Conservation (phyloP, 1,140 invertebrate genomes). For the Hermetia illucens region DNA sequence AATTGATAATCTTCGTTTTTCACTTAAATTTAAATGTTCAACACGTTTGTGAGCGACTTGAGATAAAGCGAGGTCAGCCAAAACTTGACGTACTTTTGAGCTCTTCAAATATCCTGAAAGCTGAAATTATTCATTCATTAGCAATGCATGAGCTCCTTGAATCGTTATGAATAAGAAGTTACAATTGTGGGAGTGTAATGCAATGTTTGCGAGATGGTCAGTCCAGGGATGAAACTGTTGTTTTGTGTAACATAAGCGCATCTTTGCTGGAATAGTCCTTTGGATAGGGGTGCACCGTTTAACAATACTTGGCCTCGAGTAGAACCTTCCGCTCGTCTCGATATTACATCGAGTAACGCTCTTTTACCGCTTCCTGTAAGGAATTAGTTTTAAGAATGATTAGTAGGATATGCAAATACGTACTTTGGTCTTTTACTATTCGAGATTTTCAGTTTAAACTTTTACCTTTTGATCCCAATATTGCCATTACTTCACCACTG, state of each 20-base stretch:
- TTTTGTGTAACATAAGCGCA: conserved; percentile 76
- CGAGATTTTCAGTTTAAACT: not conserved
- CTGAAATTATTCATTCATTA: conserved; percentile 28
- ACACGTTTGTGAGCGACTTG: conserved; percentile 70
- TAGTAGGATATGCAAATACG: not conserved
- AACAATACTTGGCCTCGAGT: conserved; percentile 71
- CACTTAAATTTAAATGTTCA: conserved; percentile 62
- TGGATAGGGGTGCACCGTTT: conserved; percentile 66
- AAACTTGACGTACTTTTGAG: conserved; percentile 65
- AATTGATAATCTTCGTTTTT: conserved; percentile 70
- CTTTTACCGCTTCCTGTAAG: conserved; percentile 70
- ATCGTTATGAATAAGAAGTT: conserved; percentile 5
- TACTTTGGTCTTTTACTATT: too few relatives aligned
- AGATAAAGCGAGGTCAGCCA: conserved; percentile 78
- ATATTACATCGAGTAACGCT: conserved; percentile 79
- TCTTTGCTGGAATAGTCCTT: conserved; percentile 65
- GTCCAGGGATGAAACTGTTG: conserved; percentile 64
- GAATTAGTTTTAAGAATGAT: conserved; percentile 4
- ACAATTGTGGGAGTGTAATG: conserved; percentile 66
- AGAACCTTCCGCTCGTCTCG: conserved; percentile 54
- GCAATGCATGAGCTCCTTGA: too few relatives aligned
- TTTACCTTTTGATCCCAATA: conserved; percentile 79
- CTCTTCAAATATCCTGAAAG: conserved; percentile 53
- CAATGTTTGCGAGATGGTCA: conserved; percentile 75
- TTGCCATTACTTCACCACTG: conserved; percentile 80